Evolutionary conservation across 2,888 invertebrate species (phyloP).

Genomic region (Mesoligia furuncula): DNA sequence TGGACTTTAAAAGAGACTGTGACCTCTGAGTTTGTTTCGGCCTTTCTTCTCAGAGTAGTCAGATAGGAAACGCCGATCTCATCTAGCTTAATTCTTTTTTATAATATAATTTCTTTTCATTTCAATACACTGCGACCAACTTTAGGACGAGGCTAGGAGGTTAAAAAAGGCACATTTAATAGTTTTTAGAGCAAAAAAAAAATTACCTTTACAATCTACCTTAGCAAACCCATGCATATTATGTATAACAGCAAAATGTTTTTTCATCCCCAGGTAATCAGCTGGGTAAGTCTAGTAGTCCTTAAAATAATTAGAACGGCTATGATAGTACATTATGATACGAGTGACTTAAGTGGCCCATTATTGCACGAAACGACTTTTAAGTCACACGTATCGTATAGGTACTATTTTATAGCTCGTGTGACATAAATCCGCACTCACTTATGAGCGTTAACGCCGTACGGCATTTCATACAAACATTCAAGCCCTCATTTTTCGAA

Average conservation of each 20-base stretch:
- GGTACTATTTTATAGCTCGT: background rate
- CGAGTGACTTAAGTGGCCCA: background rate
- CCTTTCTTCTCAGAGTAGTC: background rate
- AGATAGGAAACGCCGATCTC: too few species aligned
- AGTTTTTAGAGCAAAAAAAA: background rate
- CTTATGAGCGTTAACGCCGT: too few species aligned
- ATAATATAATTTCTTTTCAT: too few species aligned
- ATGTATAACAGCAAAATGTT: conserved; percentile 45
- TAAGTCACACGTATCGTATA: background rate
- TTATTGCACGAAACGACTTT: background rate
- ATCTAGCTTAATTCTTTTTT: too few species aligned
- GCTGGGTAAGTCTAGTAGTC: conserved; percentile 55
- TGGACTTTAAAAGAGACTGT: background rate
- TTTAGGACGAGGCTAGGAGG: background rate
- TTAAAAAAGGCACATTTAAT: background rate
- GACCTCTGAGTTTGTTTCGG: background rate
- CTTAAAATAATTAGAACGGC: conserved; percentile 14
- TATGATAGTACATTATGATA: background rate
- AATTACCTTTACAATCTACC: background rate
- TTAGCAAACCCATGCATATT: conserved; percentile 10
- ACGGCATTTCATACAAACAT: too few species aligned
- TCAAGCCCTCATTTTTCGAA: too few species aligned
- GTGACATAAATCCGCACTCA: too few species aligned
- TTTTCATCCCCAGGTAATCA: conserved; percentile 56
- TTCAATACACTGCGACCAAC: too few species aligned